Base-by-base conservation (phyloP, 1,140 invertebrate species). In the Anthonomus grandis region DNA sequence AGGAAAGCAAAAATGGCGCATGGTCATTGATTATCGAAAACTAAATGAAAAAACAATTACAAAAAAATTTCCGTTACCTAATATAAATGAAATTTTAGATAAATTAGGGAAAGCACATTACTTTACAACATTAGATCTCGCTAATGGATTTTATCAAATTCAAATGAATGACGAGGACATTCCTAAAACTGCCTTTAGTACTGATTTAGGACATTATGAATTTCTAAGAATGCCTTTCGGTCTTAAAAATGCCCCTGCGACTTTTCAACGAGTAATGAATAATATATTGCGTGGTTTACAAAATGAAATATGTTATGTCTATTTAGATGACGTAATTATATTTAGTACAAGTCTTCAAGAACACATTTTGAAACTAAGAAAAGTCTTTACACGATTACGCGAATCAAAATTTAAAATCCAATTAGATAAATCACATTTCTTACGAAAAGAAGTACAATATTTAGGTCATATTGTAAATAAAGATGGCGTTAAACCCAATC, bases 51-150 rank as follows among this genome's bases (percentile, higher is more conserved):
- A 65, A 48, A 74, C 70, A 6, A 62, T 74, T 9, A 62, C 60
- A 4, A 77, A 82, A 59, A 64, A 56, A 24, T 83, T 74, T 64
- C 79, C 81, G 0, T 51, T 83, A 4, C 78, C 79, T 9, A 64
- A 74, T n/a, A 79, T 82, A 12, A 19, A 21, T 10, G 52, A 56
- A 5, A 36, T 67, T 9, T 59, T 81, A 21, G 68, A 75, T 54
- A 60, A 58, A 22, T 47, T 80, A 23, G 64, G 59, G 0, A 68
- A 64, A 23, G 39, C 55, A 2, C 62, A 67, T 15, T 72, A 67
- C 51, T 78, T 79, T 49, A 67, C 65, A 18, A 66, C 67, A 0
- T 54, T 80, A 3, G 77, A 80, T 65, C 46, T 77, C 10, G 63
- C 64, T 0, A 70, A 62, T 17, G 77, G 79, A 1, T 80, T 74